phyloP scores from a whole-genome alignment of 2,797 vertebrate species.

The Lycodopsis pacificus region DNA sequence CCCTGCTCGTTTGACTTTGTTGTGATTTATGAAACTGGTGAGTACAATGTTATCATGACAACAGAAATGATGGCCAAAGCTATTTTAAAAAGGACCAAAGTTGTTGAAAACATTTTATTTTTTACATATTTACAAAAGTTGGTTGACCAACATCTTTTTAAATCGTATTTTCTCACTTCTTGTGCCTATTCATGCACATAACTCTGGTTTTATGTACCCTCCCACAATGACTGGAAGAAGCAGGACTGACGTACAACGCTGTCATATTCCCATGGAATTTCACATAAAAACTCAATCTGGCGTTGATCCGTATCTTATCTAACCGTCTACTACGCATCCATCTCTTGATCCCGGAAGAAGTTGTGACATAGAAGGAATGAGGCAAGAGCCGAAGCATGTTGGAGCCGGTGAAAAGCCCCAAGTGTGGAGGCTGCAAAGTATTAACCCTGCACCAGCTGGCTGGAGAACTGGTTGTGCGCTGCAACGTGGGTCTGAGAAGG shows the following conservation, averaged over 20 bases:
- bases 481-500: conserved; percentile 40
- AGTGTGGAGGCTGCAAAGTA: conserved; percentile 66
- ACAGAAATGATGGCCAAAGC: neutral
- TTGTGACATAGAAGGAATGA: conserved; percentile 46
- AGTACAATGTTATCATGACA: neutral
- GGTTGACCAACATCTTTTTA: neutral
- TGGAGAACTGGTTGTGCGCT: conserved; percentile 7
- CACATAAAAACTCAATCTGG: conserved; percentile 2
- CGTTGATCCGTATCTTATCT: conserved; percentile 20
- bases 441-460: conserved; percentile 73
- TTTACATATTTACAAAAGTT: neutral
- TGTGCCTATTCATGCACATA: neutral
- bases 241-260: neutral
- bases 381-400: conserved; percentile 66
- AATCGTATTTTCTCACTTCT: neutral
- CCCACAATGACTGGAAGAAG: conserved; percentile 1
- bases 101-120: neutral
- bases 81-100: neutral
- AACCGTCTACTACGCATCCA: conserved; percentile 48
- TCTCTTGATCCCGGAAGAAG: conserved; percentile 44
- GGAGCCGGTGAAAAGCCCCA: conserved; percentile 67
- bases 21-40: neutral
- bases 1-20: neutral
- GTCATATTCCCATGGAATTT: conserved; percentile 8
- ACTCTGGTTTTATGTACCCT: neutral